Percentiles rank a stretch among this genome's conserved stretches.
Conservation (phyloP, 2,888 invertebrate species). For the Tenthredo scrophulariae region DNA sequence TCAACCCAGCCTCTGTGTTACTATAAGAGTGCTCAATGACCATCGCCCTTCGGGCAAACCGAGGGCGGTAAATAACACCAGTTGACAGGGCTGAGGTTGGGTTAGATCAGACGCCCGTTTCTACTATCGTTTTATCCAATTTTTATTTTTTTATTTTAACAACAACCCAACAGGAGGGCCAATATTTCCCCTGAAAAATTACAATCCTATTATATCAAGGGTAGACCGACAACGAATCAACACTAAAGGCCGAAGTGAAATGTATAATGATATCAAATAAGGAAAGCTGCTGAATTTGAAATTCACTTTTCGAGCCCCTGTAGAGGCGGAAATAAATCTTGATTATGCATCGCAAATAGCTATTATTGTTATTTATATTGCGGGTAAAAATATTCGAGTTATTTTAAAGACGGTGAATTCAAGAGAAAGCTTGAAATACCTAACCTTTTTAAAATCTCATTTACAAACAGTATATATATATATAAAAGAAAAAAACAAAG, state of each 20-base stretch:
- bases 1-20: conserved; percentile 27
- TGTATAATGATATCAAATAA: conserved; percentile 4
- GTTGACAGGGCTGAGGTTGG: conserved; percentile 41
- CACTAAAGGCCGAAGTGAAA: background rate
- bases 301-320: background rate
- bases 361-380: conserved; percentile 4
- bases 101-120: conserved; percentile 19
- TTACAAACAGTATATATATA: background rate
- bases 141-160: background rate
- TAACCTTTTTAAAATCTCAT: background rate
- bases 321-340: conserved; percentile 4
- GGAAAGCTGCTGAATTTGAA: background rate
- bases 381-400: background rate
- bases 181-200: background rate
- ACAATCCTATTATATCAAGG: background rate
- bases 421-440: background rate
- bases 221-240: background rate
- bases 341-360: background rate
- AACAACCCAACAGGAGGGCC: background rate
- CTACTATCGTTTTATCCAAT: conserved; percentile 2
- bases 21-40: conserved; percentile 45
- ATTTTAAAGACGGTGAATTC: background rate
- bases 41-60: conserved; percentile 29
- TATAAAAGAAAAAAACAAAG: background rate
- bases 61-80: conserved; percentile 39